A percentile compares a stretch with the other conserved stretches of the same genome.
Evolutionary conservation across 2,113 vertebrate genomes (phyloP).

Genomic region (Dasyurus viverrinus): DNA sequence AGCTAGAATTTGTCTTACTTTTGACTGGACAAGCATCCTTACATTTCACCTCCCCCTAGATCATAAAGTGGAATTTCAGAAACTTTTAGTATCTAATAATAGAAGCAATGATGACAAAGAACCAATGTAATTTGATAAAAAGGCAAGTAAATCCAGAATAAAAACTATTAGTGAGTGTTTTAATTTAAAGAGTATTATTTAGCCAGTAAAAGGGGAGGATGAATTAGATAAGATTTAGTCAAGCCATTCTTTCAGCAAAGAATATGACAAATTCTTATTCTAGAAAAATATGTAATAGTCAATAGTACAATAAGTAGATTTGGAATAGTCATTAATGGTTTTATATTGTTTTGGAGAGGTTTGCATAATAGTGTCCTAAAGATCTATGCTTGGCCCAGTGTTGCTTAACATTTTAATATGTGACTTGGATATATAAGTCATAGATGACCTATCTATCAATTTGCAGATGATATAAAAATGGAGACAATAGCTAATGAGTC

Average conservation of each 20-base stretch:
- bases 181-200: too few relatives aligned
- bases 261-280: not conserved
- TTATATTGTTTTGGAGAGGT: too few relatives aligned
- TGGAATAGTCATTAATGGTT: too few relatives aligned
- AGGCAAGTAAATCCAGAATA: not conserved
- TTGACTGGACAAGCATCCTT: slow-evolving; percentile 14
- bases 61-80: slow-evolving; percentile 14
- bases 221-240: not conserved
- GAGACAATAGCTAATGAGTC: too few relatives aligned
- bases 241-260: not conserved
- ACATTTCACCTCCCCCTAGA: not conserved
- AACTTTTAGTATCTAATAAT: slow-evolving; percentile 20
- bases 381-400: too few relatives aligned
- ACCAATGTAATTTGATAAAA: not conserved
- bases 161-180: not conserved
- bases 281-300: not conserved
- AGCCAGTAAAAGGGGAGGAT: too few relatives aligned
- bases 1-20: not conserved
- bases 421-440: too few relatives aligned
- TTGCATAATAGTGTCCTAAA: too few relatives aligned
- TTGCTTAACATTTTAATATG: too few relatives aligned
- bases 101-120: not conserved
- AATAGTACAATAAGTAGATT: too few relatives aligned
- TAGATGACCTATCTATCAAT: too few relatives aligned
- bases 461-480: too few relatives aligned